Evolutionary conservation across 1,140 invertebrate species (phyloP), one percentile per base, ranked within the genome.

Genomic region (Campoletis sonorensis): DNA sequence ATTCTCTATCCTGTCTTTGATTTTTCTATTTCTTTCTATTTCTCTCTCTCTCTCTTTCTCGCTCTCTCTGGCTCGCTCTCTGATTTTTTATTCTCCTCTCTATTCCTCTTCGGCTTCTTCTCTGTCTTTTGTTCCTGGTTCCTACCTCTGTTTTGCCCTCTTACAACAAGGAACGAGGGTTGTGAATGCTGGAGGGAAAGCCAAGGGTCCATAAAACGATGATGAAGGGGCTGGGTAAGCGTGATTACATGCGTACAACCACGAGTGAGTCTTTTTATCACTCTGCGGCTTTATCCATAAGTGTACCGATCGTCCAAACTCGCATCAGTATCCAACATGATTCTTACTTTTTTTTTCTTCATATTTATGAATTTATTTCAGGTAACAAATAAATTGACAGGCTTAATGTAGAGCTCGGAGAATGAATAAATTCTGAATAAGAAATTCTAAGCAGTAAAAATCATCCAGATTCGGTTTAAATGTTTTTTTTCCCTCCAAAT

Each of bases 121-220:
- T n/a, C 33, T 21, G 1, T 58, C 5, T 58, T n/a, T 10, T 23
- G 7, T 4, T 58, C 54, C 4, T 10, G 4, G 3, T 58, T 5
- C 3, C 54, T 21, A 58, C 5, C 21, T n/a, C 40, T 13, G 40
- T 45, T 1, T 13, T 45, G 2, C 40, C 11, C 40, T 45, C 40
- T 45, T 58, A n/a, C n/a, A 23, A 26, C 13, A 8, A n/a, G n/a
- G 26, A 64, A 23, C 10, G 26, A 27, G 61, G 61, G 61, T 64
- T n/a, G 26, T 4, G 11, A 4, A 23, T 15, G 70, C 33, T 23
- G 11, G 23, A 75, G 23, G 72, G 23, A 49, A 72, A 54, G 72
- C 49, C 72, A 75, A 54, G 37, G 70, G 40, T 75, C 49, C 72
- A 49, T 75, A 75, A 75, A 75, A 75, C 72, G 72, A 75, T 75